A percentile compares a stretch with the other conserved stretches of the same genome.
These are phyloP conservation scores for Sphaerodactylus townsendi DNA, from an alignment of 2,113 vertebrate species.

Conservation along the genomic window DNA sequence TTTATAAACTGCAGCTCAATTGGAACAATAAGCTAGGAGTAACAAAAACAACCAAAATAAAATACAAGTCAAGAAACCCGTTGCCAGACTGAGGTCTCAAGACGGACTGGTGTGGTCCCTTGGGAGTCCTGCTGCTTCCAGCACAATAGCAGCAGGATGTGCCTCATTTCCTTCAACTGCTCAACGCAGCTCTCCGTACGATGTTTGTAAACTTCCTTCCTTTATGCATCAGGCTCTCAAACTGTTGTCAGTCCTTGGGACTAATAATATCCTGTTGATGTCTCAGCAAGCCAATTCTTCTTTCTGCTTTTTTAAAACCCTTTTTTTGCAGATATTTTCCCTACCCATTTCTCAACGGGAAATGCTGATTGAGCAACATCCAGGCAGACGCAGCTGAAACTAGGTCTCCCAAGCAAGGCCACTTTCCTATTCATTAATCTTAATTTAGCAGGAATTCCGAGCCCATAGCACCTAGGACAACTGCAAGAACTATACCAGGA, in stretches of 20 bases:
- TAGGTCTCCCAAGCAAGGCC: not conserved
- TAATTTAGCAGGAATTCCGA: not conserved
- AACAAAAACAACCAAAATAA: constrained; percentile 64
- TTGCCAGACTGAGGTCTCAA: constrained; percentile 71
- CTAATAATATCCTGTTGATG: constrained; percentile 78
- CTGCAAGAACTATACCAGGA: not conserved
- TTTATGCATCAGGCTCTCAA: constrained; percentile 67
- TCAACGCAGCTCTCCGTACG: constrained; percentile 65
- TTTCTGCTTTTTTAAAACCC: not conserved
- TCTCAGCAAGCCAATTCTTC: constrained; percentile 28
- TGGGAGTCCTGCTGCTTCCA: constrained; percentile 65
- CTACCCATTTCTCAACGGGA: not conserved
- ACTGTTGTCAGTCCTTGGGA: constrained; percentile 72
- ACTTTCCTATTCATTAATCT: not conserved
- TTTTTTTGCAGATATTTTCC: not conserved
- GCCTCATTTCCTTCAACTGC: constrained; percentile 78
- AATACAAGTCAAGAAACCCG: constrained; percentile 67
- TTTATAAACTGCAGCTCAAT: constrained; percentile 65
- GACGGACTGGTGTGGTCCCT: constrained; percentile 59
- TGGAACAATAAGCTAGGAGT: constrained; percentile 68
- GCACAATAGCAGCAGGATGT: constrained; percentile 80
- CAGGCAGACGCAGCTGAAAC: not conserved
- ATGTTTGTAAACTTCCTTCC: constrained; percentile 79
- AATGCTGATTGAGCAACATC: constrained; percentile 13
- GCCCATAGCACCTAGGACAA: not conserved